phyloP scores from a whole-genome alignment of 2,113 vertebrate species.

The Ictalurus punctatus region DNA sequence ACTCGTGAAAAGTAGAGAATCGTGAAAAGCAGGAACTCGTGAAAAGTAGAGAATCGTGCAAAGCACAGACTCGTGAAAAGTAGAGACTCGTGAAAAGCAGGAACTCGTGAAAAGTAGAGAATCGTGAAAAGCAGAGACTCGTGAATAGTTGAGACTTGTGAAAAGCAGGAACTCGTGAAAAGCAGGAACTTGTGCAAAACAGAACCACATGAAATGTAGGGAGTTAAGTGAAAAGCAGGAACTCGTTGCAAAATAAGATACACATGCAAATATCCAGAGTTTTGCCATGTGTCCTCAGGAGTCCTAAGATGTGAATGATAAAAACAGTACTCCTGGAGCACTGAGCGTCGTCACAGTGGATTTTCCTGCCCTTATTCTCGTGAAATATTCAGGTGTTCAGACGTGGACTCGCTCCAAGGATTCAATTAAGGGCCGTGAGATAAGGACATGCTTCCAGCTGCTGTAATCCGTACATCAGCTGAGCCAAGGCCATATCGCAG shows the following conservation, averaged over 20 bases:
- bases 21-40: too few species aligned
- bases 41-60: too few species aligned
- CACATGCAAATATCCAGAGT: too few species aligned
- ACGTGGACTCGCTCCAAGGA: slow-evolving; percentile 14
- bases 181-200: background rate
- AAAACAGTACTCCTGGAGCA: background rate
- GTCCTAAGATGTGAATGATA: background rate
- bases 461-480: slow-evolving; percentile 43
- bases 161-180: background rate
- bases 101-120: too few species aligned
- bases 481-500: slow-evolving; percentile 22
- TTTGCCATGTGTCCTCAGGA: background rate
- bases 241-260: background rate
- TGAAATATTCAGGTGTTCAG: slow-evolving; percentile 30
- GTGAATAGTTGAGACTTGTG: background rate
- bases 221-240: background rate
- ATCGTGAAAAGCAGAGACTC: too few species aligned
- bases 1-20: too few species aligned
- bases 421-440: slow-evolving; percentile 40
- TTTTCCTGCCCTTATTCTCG: background rate
- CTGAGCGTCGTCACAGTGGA: background rate
- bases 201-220: background rate
- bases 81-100: too few species aligned
- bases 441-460: slow-evolving; percentile 43
- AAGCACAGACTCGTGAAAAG: too few species aligned